phyloP scores from a whole-genome alignment of 2,113 vertebrate genomes.

The Apteryx mantelli region DNA sequence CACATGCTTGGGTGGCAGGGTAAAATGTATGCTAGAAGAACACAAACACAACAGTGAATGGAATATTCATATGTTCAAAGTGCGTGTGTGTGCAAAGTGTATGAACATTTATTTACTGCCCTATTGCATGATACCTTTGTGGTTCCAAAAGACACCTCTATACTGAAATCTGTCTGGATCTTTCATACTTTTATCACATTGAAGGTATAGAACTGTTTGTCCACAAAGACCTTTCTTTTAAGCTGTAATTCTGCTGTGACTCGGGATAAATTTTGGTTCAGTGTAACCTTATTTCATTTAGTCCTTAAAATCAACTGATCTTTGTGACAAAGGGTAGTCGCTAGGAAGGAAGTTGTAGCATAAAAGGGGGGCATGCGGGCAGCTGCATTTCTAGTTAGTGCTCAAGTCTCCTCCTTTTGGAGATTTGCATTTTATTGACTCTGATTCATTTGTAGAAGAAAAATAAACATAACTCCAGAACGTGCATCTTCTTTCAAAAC shows the following conservation, averaged over 20 bases:
- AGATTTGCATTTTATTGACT: neutral
- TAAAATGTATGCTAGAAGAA: neutral
- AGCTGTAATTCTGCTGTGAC: neutral
- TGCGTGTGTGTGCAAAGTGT: neutral
- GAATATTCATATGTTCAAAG: neutral
- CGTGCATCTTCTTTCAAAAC: constrained; percentile 35
- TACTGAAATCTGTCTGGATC: neutral
- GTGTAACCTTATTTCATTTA: neutral
- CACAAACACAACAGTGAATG: rapidly evolving
- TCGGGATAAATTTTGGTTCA: neutral
- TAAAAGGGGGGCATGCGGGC: neutral
- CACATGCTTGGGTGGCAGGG: neutral
- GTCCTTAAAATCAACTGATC: neutral
- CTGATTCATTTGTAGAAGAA: constrained; percentile 11
- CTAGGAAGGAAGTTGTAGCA: neutral
- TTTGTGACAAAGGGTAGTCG: neutral
- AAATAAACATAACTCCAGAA: constrained; percentile 41
- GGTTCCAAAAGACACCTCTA: neutral
- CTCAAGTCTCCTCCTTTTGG: neutral
- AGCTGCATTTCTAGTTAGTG: neutral
- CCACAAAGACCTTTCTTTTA: neutral
- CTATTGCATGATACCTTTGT: neutral
- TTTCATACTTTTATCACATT: neutral
- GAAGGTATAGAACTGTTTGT: neutral
- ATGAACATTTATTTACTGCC: neutral